A percentile compares a stretch with the other conserved stretches of the same genome.
Evolutionary conservation across 2,113 vertebrate genomes (phyloP).

Genomic region (Gavia stellata): DNA sequence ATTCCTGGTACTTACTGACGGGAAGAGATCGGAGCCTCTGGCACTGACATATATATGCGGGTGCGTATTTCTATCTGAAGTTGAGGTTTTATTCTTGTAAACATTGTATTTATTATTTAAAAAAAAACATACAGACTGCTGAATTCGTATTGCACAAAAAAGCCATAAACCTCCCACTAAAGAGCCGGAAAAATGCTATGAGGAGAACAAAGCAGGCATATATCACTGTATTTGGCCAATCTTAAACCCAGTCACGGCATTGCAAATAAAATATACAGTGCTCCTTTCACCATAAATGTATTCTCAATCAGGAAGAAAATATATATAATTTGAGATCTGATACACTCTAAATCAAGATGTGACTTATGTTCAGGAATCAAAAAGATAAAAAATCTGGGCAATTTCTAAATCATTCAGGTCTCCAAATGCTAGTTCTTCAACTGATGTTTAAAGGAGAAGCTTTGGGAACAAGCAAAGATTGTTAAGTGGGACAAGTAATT

Average conservation of each 20-base stretch:
- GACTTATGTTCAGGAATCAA: slow-evolving; percentile 3
- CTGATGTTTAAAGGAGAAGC: not conserved
- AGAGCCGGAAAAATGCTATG: not conserved
- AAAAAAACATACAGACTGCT: not conserved
- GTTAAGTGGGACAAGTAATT: not conserved
- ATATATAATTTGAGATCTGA: not conserved
- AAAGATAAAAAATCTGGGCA: not conserved
- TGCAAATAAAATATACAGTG: not conserved
- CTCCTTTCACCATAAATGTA: slow-evolving; percentile 5
- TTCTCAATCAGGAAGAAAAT: slow-evolving; percentile 5
- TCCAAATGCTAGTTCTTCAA: not conserved
- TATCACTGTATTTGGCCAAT: slow-evolving; percentile 2
- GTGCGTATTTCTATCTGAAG: not conserved
- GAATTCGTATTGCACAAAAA: not conserved
- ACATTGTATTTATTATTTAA: slow-evolving; percentile 37
- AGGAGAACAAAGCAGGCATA: slow-evolving; percentile 41
- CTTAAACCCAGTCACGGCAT: not conserved
- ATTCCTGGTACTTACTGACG: not conserved
- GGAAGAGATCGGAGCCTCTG: not conserved
- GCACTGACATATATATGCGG: not conserved
- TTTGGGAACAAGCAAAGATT: not conserved
- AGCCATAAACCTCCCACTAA: slow-evolving; percentile 21
- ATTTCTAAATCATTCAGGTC: slow-evolving; percentile 11
- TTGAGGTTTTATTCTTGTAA: slow-evolving; percentile 8
- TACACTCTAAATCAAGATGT: slow-evolving; percentile 16